These are phyloP conservation scores for Colius striatus DNA, from an alignment of 2,113 vertebrate species.

Conservation along the genomic window DNA sequence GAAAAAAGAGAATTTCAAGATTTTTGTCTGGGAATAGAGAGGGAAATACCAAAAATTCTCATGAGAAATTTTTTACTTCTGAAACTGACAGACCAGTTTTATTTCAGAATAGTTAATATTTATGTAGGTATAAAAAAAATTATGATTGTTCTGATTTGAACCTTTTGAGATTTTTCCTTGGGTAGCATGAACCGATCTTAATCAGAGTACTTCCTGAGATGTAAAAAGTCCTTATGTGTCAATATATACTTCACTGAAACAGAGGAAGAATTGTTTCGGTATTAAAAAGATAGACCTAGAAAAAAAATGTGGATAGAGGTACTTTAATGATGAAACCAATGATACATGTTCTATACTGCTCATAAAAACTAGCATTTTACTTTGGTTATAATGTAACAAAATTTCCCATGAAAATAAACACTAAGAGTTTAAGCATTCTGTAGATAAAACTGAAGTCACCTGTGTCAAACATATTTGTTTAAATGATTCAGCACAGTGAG, in stretches of 20 bases:
- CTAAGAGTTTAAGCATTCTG: background rate
- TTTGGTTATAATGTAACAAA: background rate
- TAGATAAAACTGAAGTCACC: background rate
- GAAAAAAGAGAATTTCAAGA: background rate
- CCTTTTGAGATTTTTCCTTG: conserved; percentile 2
- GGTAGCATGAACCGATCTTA: background rate
- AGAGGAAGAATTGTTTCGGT: background rate
- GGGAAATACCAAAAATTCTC: background rate
- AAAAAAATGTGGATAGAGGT: background rate
- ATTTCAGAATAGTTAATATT: background rate
- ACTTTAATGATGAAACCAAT: background rate
- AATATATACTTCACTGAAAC: background rate
- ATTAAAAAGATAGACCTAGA: background rate
- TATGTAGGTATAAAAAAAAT: background rate
- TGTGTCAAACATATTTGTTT: background rate
- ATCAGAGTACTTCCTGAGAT: background rate
- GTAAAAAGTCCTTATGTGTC: background rate
- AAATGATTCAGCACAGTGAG: background rate
- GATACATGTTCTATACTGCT: background rate
- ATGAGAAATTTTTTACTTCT: background rate
- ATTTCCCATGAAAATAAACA: background rate
- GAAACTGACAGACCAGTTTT: background rate
- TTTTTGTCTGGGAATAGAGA: background rate
- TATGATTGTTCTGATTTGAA: background rate
- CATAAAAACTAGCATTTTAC: background rate